Percentiles rank a stretch among this genome's conserved stretches.
Evolutionary conservation across 2,113 vertebrate genomes (phyloP).

Genomic region (Pogona vitticeps): DNA sequence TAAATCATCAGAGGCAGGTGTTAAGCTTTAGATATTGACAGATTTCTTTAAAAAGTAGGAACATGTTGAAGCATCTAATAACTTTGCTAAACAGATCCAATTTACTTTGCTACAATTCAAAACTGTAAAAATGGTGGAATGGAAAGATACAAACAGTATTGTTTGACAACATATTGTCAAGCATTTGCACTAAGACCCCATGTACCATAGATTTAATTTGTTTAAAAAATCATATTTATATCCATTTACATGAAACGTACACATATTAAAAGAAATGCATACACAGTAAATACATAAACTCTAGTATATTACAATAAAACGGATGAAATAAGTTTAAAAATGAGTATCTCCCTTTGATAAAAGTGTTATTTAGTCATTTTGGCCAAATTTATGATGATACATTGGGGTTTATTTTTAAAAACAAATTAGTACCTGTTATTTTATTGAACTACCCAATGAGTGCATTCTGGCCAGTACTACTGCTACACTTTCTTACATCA

Average conservation of each 20-base stretch:
- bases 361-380: slow-evolving; percentile 76
- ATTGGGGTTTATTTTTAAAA: slow-evolving; percentile 34
- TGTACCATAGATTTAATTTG: slow-evolving; percentile 86
- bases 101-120: slow-evolving; percentile 83
- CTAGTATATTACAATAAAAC: slow-evolving; percentile 92
- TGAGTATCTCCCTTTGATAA: slow-evolving; percentile 74
- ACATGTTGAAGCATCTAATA: slow-evolving; percentile 72
- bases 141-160: slow-evolving; percentile 88
- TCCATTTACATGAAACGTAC: slow-evolving; percentile 96
- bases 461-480: not conserved
- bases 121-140: slow-evolving; percentile 85
- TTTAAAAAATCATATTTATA: slow-evolving; percentile 94
- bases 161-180: slow-evolving; percentile 85
- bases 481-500: not conserved
- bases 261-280: slow-evolving; percentile 89
- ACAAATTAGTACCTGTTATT: slow-evolving; percentile 54
- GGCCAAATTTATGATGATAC: slow-evolving; percentile 69
- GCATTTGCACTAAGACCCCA: slow-evolving; percentile 89
- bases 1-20: slow-evolving; percentile 81
- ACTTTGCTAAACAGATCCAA: slow-evolving; percentile 76
- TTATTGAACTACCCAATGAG: slow-evolving; percentile 65
- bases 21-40: slow-evolving; percentile 79
- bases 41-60: slow-evolving; percentile 73
- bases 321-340: slow-evolving; percentile 80
- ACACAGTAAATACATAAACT: slow-evolving; percentile 89